phyloP scores from a whole-genome alignment of 2,888 invertebrate species.

The Callyntrura sp. region DNA sequence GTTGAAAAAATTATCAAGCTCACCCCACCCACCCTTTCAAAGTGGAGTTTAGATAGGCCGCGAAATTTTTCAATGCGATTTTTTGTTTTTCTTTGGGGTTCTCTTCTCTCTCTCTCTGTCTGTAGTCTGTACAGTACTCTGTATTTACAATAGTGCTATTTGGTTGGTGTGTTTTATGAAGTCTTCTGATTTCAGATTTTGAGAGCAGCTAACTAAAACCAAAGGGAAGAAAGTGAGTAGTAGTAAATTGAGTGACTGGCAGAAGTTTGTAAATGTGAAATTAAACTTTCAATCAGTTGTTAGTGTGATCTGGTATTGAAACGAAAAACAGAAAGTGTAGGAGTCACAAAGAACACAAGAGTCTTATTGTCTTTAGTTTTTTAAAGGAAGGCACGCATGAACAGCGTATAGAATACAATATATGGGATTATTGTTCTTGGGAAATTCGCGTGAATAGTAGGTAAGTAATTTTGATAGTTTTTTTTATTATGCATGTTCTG shows the following conservation, averaged over 20 bases:
- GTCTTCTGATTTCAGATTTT: neutral
- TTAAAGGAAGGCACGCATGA: neutral
- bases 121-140: too few species aligned
- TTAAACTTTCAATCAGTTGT: neutral
- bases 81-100: neutral
- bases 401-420: neutral
- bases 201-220: neutral
- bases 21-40: constrained; percentile 32
- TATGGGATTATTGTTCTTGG: neutral
- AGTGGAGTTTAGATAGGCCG: neutral
- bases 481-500: neutral
- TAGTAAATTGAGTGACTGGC: constrained; percentile 34
- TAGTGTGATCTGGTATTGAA: neutral
- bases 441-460: neutral
- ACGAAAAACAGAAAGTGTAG: neutral
- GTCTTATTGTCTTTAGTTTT: neutral
- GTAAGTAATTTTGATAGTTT: neutral
- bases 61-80: neutral
- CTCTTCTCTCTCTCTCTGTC: neutral
- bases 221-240: neutral
- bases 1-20: constrained; percentile 5
- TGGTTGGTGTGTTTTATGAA: neutral
- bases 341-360: constrained; percentile 3
- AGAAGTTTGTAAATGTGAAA: neutral
- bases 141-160: neutral